Percentiles rank a stretch among this genome's conserved stretches.
Evolutionary conservation across 2,113 vertebrate genomes (phyloP).

Genomic region (Trematomus loennbergii): DNA sequence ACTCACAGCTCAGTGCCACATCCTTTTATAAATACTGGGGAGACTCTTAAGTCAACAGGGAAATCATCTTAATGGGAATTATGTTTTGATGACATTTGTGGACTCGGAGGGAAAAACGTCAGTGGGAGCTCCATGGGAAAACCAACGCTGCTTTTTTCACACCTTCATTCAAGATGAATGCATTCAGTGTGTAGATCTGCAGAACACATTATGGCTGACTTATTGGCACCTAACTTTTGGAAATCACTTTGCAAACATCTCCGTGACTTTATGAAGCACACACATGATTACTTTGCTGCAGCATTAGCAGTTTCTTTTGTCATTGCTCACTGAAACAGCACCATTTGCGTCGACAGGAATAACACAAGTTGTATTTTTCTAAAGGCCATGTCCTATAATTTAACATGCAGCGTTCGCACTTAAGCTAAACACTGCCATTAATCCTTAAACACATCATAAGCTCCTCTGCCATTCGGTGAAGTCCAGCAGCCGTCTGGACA

Average conservation of each 20-base stretch:
- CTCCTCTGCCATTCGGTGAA: slow-evolving; percentile 41
- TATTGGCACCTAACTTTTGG: slow-evolving; percentile 23
- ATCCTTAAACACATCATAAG: slow-evolving; percentile 72
- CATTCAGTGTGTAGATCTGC: slow-evolving; percentile 31
- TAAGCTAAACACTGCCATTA: slow-evolving; percentile 58
- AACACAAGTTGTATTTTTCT: slow-evolving; percentile 45
- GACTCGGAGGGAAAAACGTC: not conserved
- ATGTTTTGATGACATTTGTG: slow-evolving; percentile 63
- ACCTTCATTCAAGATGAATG: slow-evolving; percentile 42
- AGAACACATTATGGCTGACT: slow-evolving; percentile 40
- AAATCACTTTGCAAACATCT: slow-evolving; percentile 1
- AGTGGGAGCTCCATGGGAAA: slow-evolving; percentile 54
- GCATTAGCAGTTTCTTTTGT: not conserved
- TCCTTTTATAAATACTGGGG: slow-evolving; percentile 40
- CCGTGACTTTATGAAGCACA: slow-evolving; percentile 4
- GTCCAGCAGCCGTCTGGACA: slow-evolving; percentile 60
- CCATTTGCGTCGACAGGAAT: slow-evolving; percentile 28
- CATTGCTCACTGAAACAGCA: slow-evolving; percentile 41
- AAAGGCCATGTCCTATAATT: slow-evolving; percentile 34
- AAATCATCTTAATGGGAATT: slow-evolving; percentile 63
- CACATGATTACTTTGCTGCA: not conserved
- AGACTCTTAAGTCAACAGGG: slow-evolving; percentile 56
- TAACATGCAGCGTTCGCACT: slow-evolving; percentile 51
- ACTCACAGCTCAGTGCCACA: slow-evolving; percentile 41
- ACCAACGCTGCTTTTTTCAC: slow-evolving; percentile 33